These are phyloP conservation scores for Drosophila elegans DNA, from an alignment of 1,140 invertebrate genomes.

Conservation along the genomic window DNA sequence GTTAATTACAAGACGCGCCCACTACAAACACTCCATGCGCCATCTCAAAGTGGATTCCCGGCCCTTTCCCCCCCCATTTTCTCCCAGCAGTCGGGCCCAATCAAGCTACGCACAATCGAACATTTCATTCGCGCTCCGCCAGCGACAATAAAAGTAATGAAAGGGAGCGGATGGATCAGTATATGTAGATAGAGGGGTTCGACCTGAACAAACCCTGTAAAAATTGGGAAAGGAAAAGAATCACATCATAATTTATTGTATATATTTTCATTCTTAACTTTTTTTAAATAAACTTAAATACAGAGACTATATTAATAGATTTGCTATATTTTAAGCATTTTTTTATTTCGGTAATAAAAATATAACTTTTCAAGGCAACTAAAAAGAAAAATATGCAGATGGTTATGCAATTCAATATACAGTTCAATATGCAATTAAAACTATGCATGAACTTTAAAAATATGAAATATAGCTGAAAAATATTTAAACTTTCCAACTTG, in stretches of 20 bases:
- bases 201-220: conserved; percentile 16
- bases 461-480: no score
- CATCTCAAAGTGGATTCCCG: conserved; percentile 8
- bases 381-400: no score
- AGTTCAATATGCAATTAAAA: no score
- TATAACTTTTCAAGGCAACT: no score
- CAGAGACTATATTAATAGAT: no score
- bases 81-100: conserved; percentile 56
- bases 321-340: no score
- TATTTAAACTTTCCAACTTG: no score
- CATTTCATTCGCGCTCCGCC: conserved; percentile 51
- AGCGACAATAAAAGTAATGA: conserved; percentile 65
- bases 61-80: neutral
- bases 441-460: no score
- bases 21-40: conserved; percentile 53
- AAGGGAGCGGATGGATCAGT: conserved; percentile 14
- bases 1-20: conserved; percentile 78
- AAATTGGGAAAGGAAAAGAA: neutral
- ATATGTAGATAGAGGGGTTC: neutral
- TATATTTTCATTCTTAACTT: no score
- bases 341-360: no score
- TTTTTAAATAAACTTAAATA: no score
- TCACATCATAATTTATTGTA: neutral
- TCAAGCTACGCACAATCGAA: conserved; percentile 77
- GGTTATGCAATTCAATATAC: no score